Evolutionary conservation across 2,888 invertebrate species (phyloP).

Genomic region (Dynastes hyllus): DNA sequence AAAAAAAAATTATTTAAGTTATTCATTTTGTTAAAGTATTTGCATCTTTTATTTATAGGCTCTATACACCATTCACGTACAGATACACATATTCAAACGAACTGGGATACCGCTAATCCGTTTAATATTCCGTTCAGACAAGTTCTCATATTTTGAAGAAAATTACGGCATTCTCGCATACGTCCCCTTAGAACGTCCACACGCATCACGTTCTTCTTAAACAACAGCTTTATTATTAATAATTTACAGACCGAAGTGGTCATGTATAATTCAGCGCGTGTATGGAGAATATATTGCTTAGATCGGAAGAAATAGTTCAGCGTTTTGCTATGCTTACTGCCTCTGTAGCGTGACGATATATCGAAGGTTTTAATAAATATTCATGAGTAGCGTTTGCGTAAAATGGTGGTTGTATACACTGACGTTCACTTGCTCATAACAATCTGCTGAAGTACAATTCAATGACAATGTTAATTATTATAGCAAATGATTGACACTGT

Average conservation of each 20-base stretch:
- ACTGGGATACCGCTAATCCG: too few relatives aligned
- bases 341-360: neutral
- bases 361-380: constrained; percentile 31
- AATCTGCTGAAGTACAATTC: too few relatives aligned
- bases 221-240: constrained; percentile 34
- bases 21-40: too few relatives aligned
- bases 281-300: constrained; percentile 26
- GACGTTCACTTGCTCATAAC: too few relatives aligned
- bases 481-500: too few relatives aligned
- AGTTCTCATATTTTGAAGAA: constrained; percentile 13
- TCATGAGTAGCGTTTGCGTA: constrained; percentile 12
- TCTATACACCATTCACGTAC: too few relatives aligned
- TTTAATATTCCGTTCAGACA: neutral
- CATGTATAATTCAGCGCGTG: constrained; percentile 37
- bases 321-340: neutral
- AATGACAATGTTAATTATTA: too few relatives aligned
- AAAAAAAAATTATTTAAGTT: too few relatives aligned
- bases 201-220: constrained; percentile 7
- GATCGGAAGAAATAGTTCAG: neutral
- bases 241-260: constrained; percentile 9
- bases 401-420: too few relatives aligned
- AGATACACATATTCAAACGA: too few relatives aligned
- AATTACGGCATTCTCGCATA: constrained; percentile 30
- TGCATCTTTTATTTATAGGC: too few relatives aligned
- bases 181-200: neutral